These are phyloP conservation scores for Drosophila kambysellisi DNA, from an alignment of 2,888 invertebrate genomes.

Conservation along the genomic window DNA sequence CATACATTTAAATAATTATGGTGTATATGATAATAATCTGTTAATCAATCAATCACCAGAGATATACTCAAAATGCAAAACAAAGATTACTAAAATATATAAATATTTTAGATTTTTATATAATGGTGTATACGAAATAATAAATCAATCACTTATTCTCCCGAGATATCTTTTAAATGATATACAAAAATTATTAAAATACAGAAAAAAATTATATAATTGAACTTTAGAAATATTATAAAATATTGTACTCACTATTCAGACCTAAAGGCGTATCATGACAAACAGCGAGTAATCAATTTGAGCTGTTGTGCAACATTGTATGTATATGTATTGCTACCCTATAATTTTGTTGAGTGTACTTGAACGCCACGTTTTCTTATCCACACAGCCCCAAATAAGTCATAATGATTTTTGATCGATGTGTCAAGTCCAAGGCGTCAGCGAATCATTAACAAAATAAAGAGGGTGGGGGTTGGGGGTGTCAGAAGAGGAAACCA, in stretches of 20 bases:
- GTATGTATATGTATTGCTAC: neutral
- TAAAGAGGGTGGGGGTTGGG: neutral
- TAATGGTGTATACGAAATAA: neutral
- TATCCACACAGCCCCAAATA: conserved; percentile 53
- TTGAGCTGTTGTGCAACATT: neutral
- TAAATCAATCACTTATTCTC: neutral
- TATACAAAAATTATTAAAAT: neutral
- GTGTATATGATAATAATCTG: no score
- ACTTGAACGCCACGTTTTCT: conserved; percentile 22
- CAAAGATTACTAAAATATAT: neutral
- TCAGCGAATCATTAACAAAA: conserved; percentile 75
- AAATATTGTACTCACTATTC: neutral
- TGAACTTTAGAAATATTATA: neutral
- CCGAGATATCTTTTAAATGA: neutral
- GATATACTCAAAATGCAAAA: neutral
- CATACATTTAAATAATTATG: neutral
- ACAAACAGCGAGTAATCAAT: neutral
- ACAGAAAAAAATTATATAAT: neutral
- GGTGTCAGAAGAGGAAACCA: neutral
- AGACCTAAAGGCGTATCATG: neutral
- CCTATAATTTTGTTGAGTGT: conserved; percentile 39
- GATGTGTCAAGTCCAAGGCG: conserved; percentile 79
- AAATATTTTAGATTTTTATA: neutral
- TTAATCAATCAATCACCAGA: neutral
- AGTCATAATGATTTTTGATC: conserved; percentile 84